phyloP scores from a whole-genome alignment of 2,113 vertebrate species.

The Leptodactylus fuscus region DNA sequence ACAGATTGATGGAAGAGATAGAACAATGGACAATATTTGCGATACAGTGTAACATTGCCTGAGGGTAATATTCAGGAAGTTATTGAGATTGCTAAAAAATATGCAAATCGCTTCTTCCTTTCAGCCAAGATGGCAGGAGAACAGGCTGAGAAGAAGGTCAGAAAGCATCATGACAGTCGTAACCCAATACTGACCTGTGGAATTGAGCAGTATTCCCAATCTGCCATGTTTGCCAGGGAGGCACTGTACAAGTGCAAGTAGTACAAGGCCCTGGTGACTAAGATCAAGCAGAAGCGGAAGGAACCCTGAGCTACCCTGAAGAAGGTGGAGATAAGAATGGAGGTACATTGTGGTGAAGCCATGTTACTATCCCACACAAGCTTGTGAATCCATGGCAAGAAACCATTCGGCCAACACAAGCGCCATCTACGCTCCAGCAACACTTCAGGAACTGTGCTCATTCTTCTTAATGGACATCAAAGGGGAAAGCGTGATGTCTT shows the following conservation, averaged over 20 bases:
- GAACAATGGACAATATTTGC: no score
- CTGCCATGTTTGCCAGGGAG: conserved; percentile 88
- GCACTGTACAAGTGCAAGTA: conserved; percentile 95
- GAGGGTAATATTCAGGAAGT: no score
- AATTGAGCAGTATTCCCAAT: conserved; percentile 88
- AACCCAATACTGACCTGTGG: conserved; percentile 90
- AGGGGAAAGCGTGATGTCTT: conserved; percentile 97
- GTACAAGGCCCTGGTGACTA: conserved; percentile 86
- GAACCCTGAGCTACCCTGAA: conserved; percentile 78
- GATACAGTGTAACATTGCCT: no score
- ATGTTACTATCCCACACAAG: conserved; percentile 92
- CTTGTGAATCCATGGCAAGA: conserved; percentile 91
- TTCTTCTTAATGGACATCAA: conserved; percentile 94
- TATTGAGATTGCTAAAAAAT: no score
- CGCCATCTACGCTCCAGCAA: conserved; percentile 86
- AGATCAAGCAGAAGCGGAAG: conserved; percentile 80
- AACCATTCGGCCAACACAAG: conserved; percentile 91
- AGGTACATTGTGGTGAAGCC: conserved; percentile 93
- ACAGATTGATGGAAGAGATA: no score
- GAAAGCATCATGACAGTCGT: conserved; percentile 86
- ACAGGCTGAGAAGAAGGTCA: conserved; percentile 71
- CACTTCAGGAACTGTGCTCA: conserved; percentile 89
- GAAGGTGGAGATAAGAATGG: conserved; percentile 98
- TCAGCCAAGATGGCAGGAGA: conserved; percentile 58
- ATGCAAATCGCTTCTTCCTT: no score